Evolutionary conservation across 2,888 invertebrate species (phyloP).

Genomic region (Cosmopolites sordidus): DNA sequence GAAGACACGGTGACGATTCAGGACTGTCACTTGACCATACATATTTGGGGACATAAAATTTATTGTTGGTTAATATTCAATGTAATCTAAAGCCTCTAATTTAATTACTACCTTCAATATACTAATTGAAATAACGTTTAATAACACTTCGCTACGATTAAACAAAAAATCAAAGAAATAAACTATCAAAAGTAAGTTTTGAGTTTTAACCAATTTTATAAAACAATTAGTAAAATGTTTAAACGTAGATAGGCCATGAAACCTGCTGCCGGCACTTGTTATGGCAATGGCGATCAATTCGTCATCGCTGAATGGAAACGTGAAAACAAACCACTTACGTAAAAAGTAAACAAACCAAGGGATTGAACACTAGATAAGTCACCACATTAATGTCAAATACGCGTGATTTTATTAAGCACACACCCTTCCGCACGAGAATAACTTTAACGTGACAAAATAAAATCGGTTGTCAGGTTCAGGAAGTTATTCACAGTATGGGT

Average conservation of each 20-base stretch:
- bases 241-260: conserved; percentile 25
- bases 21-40: no score
- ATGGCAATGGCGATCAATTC: conserved; percentile 32
- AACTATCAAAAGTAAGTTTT: neutral
- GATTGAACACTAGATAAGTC: conserved; percentile 35
- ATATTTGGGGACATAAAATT: no score
- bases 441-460: conserved; percentile 38
- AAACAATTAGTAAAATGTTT: conserved; percentile 7
- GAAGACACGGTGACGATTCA: no score
- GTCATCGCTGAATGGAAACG: conserved; percentile 19
- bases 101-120: neutral
- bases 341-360: conserved; percentile 30
- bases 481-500: no score
- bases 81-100: conserved; percentile 3
- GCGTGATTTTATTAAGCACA: conserved; percentile 38
- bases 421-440: conserved; percentile 39
- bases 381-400: conserved; percentile 40
- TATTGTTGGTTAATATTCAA: no score
- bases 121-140: neutral
- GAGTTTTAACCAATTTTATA: neutral
- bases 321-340: conserved; percentile 32
- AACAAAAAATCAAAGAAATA: neutral
- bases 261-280: conserved; percentile 31
- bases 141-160: neutral
- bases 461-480: conserved; percentile 29